Conservation (phyloP, 35 echinoderm and acorn worm genomes). For the Stichopus chloronotus region DNA sequence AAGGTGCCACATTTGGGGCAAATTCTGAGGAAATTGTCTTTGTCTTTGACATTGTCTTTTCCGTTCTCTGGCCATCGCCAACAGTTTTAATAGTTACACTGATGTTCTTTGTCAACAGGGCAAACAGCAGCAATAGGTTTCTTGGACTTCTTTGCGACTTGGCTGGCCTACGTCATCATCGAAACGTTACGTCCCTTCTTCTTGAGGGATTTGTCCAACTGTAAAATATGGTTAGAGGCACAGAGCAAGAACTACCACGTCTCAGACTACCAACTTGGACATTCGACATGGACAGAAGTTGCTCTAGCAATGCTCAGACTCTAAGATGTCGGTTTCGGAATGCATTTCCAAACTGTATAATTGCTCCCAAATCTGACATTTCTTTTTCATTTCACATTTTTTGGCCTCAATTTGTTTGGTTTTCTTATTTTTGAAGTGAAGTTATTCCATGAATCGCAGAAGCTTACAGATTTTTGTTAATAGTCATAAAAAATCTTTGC, state of each 20-base stretch:
- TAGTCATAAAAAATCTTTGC: no score
- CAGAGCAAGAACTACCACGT: constrained; percentile 2
- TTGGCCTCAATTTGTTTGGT: background rate
- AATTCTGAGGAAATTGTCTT: no score
- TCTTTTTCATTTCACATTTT: background rate
- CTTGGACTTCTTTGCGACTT: constrained; percentile 19
- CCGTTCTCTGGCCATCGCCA: no score
- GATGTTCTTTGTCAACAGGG: background rate
- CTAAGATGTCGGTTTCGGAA: no score
- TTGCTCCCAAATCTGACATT: background rate
- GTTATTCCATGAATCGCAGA: no score
- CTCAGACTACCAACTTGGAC: constrained; percentile 29
- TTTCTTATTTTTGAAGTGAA: no score
- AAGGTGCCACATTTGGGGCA: no score
- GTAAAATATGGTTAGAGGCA: background rate
- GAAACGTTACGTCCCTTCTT: background rate
- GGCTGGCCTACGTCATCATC: background rate
- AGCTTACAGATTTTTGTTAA: no score
- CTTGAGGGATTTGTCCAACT: background rate
- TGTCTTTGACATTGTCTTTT: no score
- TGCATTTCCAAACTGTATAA: background rate
- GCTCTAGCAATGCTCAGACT: background rate
- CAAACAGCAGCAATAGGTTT: background rate
- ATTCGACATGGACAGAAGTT: constrained; percentile 1
- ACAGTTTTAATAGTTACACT: no score